Evolutionary conservation across 2,797 vertebrate species (phyloP).

Genomic region (Galaxias olidus): DNA sequence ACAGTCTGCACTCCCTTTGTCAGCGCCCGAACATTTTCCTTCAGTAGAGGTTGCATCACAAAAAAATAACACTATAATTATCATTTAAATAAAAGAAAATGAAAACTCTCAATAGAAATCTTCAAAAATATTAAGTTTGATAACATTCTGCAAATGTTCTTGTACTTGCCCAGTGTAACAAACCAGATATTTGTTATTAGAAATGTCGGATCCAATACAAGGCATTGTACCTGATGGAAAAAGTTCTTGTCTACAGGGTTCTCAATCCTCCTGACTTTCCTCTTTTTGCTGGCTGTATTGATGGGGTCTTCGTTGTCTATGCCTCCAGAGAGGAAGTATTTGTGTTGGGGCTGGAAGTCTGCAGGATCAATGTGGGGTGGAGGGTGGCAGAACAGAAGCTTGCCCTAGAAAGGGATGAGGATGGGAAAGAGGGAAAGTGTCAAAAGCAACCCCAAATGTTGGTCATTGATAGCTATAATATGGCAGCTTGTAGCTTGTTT

Average conservation of each 20-base stretch:
- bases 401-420: slow-evolving; percentile 77
- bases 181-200: too few species aligned
- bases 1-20: slow-evolving; percentile 86
- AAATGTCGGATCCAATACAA: not conserved
- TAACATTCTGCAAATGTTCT: too few species aligned
- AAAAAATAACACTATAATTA: not conserved
- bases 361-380: slow-evolving; percentile 80
- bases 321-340: slow-evolving; percentile 50
- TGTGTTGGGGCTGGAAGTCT: slow-evolving; percentile 88
- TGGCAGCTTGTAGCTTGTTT: too few species aligned
- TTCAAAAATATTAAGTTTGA: too few species aligned
- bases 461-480: too few species aligned
- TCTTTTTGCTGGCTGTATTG: slow-evolving; percentile 37
- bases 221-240: slow-evolving; percentile 88
- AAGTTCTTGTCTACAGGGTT: slow-evolving; percentile 92
- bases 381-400: slow-evolving; percentile 91
- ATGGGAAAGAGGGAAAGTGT: too few species aligned
- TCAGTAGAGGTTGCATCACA: slow-evolving; percentile 19
- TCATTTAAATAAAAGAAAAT: too few species aligned
- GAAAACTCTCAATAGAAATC: too few species aligned
- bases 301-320: slow-evolving; percentile 21
- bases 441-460: too few species aligned
- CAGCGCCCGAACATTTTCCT: slow-evolving; percentile 92
- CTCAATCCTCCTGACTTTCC: slow-evolving; percentile 84
- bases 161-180: too few species aligned